Evolutionary conservation across 2,113 vertebrate genomes (phyloP).

Genomic region (Aptenodytes patagonicus): DNA sequence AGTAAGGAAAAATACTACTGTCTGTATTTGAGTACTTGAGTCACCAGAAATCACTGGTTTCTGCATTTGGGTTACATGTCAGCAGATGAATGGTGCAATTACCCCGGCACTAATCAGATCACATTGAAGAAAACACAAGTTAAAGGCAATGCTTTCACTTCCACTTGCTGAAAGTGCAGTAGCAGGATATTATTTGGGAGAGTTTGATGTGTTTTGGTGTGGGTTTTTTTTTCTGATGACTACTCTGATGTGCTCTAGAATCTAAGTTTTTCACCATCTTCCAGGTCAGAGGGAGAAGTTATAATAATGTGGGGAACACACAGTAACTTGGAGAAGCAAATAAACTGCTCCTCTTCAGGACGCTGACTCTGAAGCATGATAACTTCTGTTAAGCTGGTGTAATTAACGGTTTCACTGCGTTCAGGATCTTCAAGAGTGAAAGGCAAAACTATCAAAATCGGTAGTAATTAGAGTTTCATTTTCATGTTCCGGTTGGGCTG

Average conservation of each 20-base stretch:
- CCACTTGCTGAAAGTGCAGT: not conserved
- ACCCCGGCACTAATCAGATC: not conserved
- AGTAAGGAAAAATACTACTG: not conserved
- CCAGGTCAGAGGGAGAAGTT: not conserved
- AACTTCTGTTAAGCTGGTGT: not conserved
- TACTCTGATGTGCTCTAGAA: not conserved
- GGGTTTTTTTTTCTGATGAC: not conserved
- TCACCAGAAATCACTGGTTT: not conserved
- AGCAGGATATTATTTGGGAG: not conserved
- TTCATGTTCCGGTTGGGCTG: not conserved
- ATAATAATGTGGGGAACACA: not conserved
- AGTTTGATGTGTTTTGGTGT: not conserved
- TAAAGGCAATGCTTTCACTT: not conserved
- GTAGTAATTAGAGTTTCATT: not conserved
- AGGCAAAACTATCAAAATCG: not conserved
- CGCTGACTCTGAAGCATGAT: not conserved
- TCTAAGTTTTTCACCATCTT: not conserved
- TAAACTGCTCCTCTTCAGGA: not conserved
- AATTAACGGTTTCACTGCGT: not conserved
- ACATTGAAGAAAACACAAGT: not conserved
- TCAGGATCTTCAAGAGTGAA: not conserved
- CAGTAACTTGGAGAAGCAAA: not conserved
- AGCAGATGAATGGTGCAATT: not conserved
- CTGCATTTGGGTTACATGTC: not conserved
- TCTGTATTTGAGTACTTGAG: not conserved